Evolutionary conservation across 2,888 invertebrate species (phyloP), one percentile per base, ranked within the genome.

Genomic region (Stenodema calcarata): DNA sequence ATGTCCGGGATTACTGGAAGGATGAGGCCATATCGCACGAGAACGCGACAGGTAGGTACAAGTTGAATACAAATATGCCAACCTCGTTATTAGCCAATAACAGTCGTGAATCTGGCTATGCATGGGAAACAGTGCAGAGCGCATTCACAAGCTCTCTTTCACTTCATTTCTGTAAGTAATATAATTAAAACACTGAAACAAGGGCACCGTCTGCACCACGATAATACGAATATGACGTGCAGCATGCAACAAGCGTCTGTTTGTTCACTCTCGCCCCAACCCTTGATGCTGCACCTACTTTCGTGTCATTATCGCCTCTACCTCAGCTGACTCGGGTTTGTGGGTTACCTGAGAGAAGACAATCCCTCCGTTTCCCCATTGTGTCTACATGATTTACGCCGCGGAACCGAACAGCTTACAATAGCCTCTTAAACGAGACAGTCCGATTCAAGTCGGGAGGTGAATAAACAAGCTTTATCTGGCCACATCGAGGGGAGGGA

Each of bases 381-480:
- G 80, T 80, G 30, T 35, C 62, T 69, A 42, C 18, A 82, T 62
- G 82, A 82, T 82, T 82, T 82, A 82, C 82, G 62, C 42, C 44
- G 62, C 41, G 70, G 69, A 82, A 69, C 54, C 62, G 35, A 70
- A 35, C 70, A 82, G 30, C 69, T 62, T 62, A 82, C 82, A 82
- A 82, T 82, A 42, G 82, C 42, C 62, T 62, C 78, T 78, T 44
- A 44, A 78, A 78, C 42, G 78, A 78, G 78, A 78, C 78, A 44
- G 78, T 78, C 78, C 44, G 47, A 44, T 41, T 42, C 62, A 41
- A 14, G 62, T 30, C 35, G 23, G 82, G 27, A 28, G 69, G 35
- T 62, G 82, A 82, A 82, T 44, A 82, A 82, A 82, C 82, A 82
- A 69, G 80, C 27, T 81, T 28, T 81, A 54, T 35, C 62, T 18